A percentile compares a stretch with the other conserved stretches of the same genome.
phyloP scores from a whole-genome alignment of 1,140 invertebrate species.

The Coelopa frigida region DNA sequence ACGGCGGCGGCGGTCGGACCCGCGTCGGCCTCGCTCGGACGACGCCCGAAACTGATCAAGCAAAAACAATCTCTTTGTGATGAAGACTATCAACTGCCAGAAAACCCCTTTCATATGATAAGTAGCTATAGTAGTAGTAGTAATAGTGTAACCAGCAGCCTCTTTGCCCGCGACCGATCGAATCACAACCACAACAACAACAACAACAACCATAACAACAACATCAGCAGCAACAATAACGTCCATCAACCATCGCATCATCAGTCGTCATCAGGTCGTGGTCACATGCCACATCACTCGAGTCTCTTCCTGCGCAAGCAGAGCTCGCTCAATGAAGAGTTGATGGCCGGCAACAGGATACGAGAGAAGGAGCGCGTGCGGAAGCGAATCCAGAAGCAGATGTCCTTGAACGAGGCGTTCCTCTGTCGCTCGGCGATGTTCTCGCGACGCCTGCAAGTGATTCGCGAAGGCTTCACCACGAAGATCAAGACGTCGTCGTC shows the following conservation, averaged over 20 bases:
- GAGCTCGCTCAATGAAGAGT: slow-evolving; percentile 79
- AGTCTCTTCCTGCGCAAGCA: slow-evolving; percentile 61
- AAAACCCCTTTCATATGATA: slow-evolving; percentile 27
- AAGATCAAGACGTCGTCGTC: slow-evolving; percentile 73
- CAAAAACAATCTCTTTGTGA: slow-evolving; percentile 71
- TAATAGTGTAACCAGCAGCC: slow-evolving; percentile 26
- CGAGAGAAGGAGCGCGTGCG: slow-evolving; percentile 76
- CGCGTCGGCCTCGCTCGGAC: slow-evolving; percentile 22
- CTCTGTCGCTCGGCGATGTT: slow-evolving; percentile 62
- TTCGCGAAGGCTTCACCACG: slow-evolving; percentile 76
- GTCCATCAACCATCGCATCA: no score
- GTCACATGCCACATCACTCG: slow-evolving; percentile 9
- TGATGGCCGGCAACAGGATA: slow-evolving; percentile 75
- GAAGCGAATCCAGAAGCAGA: slow-evolving; percentile 81
- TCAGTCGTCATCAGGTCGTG: not conserved
- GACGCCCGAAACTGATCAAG: slow-evolving; percentile 61
- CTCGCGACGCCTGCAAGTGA: slow-evolving; percentile 70
- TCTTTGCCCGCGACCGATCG: slow-evolving; percentile 15
- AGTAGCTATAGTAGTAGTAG: slow-evolving; percentile 28
- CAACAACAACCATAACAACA: slow-evolving; percentile 18
- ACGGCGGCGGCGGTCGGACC: no score
- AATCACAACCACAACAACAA: slow-evolving; percentile 15
- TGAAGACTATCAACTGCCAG: slow-evolving; percentile 47
- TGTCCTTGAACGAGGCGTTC: slow-evolving; percentile 79
- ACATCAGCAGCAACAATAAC: slow-evolving; percentile 6